A percentile compares a stretch with the other conserved stretches of the same genome.
Evolutionary conservation across 2,113 vertebrate species (phyloP).

Genomic region (Paradoxurus hermaphroditus): DNA sequence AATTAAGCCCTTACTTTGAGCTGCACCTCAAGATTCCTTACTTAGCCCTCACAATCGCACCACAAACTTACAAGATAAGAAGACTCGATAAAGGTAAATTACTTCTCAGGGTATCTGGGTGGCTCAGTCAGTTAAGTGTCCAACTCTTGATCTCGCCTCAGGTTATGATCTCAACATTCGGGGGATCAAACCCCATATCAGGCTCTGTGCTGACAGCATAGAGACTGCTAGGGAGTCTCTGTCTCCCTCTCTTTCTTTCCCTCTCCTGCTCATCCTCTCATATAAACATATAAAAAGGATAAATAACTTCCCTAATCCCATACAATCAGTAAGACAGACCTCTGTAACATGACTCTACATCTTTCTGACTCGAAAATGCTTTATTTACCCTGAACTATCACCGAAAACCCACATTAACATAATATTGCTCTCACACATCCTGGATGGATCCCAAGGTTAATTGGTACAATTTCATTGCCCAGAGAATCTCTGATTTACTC

Average conservation of each 20-base stretch:
- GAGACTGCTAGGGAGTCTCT: too few relatives aligned
- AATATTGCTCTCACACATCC: background rate
- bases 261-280: too few relatives aligned
- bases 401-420: background rate
- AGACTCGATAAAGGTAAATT: background rate
- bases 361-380: background rate
- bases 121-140: too few relatives aligned
- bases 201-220: too few relatives aligned
- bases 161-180: too few relatives aligned
- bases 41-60: background rate
- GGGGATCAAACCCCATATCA: too few relatives aligned
- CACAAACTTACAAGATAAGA: background rate
- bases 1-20: background rate
- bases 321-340: background rate
- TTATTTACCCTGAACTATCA: background rate
- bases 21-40: background rate
- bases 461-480: background rate
- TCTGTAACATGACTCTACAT: background rate
- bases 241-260: too few relatives aligned
- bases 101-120: background rate
- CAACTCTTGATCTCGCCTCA: too few relatives aligned
- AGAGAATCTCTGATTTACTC: background rate
- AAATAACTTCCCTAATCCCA: background rate
- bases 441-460: background rate
- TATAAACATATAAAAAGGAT: too few relatives aligned